phyloP scores from a whole-genome alignment of 2,888 invertebrate genomes.

The Macaria liturata region DNA sequence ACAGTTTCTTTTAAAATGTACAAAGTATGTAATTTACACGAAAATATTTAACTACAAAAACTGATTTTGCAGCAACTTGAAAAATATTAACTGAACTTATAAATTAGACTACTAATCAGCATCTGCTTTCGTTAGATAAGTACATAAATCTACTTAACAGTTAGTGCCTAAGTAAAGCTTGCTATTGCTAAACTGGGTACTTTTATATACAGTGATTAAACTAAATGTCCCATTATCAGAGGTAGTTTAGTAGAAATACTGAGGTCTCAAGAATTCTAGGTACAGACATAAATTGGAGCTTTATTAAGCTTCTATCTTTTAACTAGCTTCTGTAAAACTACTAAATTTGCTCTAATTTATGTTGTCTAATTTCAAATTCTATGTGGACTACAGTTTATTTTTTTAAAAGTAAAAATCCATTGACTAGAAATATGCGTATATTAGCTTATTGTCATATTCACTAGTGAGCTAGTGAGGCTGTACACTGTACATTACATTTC shows the following conservation, averaged over 20 bases:
- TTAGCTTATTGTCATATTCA: conserved; percentile 7
- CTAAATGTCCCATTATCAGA: conserved; percentile 16
- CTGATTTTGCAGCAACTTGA: too few relatives aligned
- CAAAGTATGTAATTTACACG: too few relatives aligned
- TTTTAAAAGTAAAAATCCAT: conserved; percentile 5
- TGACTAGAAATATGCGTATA: conserved; percentile 45
- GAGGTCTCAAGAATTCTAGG: conserved; percentile 1
- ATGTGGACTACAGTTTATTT: too few relatives aligned
- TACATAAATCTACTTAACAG: too few relatives aligned
- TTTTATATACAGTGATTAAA: conserved; percentile 11
- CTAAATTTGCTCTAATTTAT: too few relatives aligned
- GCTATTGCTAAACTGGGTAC: not conserved
- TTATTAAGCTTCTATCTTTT: conserved; percentile 15
- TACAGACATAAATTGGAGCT: conserved; percentile 1
- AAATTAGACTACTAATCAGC: not conserved
- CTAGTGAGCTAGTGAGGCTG: too few relatives aligned
- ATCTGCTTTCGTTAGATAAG: not conserved
- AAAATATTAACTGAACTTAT: not conserved
- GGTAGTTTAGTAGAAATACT: conserved; percentile 5
- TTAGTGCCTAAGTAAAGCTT: not conserved
- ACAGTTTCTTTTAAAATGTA: too few relatives aligned
- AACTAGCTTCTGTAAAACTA: not conserved
- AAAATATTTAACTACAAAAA: too few relatives aligned
- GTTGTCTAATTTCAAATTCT: too few relatives aligned
- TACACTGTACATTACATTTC: too few relatives aligned